Percentiles rank a stretch among this genome's conserved stretches.
phyloP scores from a whole-genome alignment of 1,140 invertebrate species.

The Drosophila yakuba region DNA sequence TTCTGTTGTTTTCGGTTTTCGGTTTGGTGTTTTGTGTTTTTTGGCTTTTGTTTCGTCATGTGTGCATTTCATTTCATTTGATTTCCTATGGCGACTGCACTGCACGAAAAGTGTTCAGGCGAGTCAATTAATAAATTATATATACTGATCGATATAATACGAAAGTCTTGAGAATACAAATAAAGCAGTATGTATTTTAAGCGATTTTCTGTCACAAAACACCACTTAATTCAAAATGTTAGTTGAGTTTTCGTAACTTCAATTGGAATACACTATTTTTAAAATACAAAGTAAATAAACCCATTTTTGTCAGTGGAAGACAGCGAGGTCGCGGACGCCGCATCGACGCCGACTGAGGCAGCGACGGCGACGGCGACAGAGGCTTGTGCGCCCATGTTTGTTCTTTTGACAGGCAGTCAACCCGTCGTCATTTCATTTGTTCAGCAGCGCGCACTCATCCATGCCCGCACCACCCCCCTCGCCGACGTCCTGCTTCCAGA shows the following conservation, averaged over 20 bases:
- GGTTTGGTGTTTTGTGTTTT: conserved; percentile 57
- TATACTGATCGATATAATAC: too few relatives aligned
- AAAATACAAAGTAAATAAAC: not conserved
- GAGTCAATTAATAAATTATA: not conserved
- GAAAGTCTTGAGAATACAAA: too few relatives aligned
- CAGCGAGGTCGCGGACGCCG: conserved; percentile 24
- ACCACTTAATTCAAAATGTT: too few relatives aligned
- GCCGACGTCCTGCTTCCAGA: conserved; percentile 17
- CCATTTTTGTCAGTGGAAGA: not conserved
- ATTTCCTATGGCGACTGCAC: conserved; percentile 76
- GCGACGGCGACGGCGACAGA: conserved; percentile 25
- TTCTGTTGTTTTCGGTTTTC: conserved; percentile 38
- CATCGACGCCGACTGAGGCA: conserved; percentile 18
- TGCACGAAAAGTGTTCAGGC: not conserved
- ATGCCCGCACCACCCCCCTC: conserved; percentile 57
- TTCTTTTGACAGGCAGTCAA: conserved; percentile 85
- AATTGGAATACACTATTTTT: too few relatives aligned
- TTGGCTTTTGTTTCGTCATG: conserved; percentile 80
- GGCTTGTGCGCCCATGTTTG: conserved; percentile 84
- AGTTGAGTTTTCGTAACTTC: too few relatives aligned
- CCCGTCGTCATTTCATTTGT: conserved; percentile 85
- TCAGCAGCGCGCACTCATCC: conserved; percentile 82
- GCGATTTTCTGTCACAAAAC: too few relatives aligned
- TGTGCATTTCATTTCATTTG: conserved; percentile 83
- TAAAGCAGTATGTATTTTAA: too few relatives aligned